Conservation (phyloP, 2,113 vertebrate species). For the Lasiurus cinereus region DNA sequence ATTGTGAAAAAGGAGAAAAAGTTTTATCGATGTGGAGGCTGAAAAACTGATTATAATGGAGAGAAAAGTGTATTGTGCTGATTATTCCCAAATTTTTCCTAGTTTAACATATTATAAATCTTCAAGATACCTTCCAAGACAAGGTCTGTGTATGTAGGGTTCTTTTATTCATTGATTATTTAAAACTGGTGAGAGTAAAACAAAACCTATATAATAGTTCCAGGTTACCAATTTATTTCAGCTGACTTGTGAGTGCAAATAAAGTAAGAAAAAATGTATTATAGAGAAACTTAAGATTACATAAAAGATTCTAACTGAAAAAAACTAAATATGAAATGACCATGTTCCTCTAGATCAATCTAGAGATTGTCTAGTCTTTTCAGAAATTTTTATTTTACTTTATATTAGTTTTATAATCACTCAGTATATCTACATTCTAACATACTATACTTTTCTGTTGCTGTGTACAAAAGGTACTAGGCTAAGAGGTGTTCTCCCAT, state of each 20-base stretch:
- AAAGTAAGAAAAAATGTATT: neutral
- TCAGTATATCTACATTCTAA: neutral
- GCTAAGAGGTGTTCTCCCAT: neutral
- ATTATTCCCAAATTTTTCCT: constrained; percentile 84
- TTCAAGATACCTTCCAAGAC: constrained; percentile 78
- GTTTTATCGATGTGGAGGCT: constrained; percentile 82
- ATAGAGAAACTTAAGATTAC: constrained; percentile 20
- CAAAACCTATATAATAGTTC: neutral
- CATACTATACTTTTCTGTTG: neutral
- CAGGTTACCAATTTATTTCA: constrained; percentile 60
- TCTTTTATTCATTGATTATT: constrained; percentile 75
- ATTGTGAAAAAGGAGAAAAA: constrained; percentile 86
- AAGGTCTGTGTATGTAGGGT: constrained; percentile 57
- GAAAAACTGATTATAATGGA: constrained; percentile 85
- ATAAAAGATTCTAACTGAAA: constrained; percentile 46
- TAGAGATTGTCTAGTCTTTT: neutral
- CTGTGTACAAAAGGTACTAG: neutral
- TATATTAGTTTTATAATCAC: neutral
- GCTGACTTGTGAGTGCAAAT: constrained; percentile 31
- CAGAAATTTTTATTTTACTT: neutral
- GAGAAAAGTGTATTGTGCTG: constrained; percentile 86
- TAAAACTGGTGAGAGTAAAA: constrained; percentile 77
- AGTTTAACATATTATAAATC: constrained; percentile 88
- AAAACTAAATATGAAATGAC: constrained; percentile 46
- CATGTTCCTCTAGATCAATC: neutral